Evolutionary conservation across 2,113 vertebrate species (phyloP), one percentile per base, ranked within the genome.

Genomic region (Myiozetetes cayanensis): DNA sequence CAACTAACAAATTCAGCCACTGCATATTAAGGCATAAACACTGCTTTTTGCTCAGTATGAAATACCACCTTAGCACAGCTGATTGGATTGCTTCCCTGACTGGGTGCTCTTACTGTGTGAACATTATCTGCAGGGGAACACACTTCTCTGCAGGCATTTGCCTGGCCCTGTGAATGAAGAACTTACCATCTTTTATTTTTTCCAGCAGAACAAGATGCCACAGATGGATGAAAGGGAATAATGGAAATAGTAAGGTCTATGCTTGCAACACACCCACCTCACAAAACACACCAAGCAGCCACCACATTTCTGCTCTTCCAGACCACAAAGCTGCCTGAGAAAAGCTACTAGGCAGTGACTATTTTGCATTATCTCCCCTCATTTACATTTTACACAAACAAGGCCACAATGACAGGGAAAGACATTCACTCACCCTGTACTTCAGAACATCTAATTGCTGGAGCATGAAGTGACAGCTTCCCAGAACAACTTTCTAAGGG

Each of bases 311-410:
- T 90, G 53, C 67, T 95, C 52, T 75, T 66, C 37, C 41, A 92
- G 66, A 90, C 61, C 65, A 77, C 9, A 3, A 84, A 90, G 81
- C 67, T 90, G 56, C 63, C 80, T 87, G 30, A 82, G 35, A 85
- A 90, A 93, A 94, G 49, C 85, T 88, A 81, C 76, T 31, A 90
- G 47, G 37, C 41, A 58, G 41, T 58, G 23, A 73, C 23, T 84
- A 35, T 56, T 83, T 62, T 87, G 52, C n/a, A 84, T 88, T 90
- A 82, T 95, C 77, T 76, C n/a, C 33, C 53, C 59, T 94, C 78
- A 84, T 93, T 96, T 97, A 87, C 79, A 91, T 93, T 83, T 94
- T 93, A 86, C 44, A 83, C 91, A 94, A 94, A 95, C 71, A 92
- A 90, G 90, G 71, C n/a, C 78, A 77, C 84, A 92, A 61, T 65